A percentile compares a stretch with the other conserved stretches of the same genome.
Conservation (phyloP, 2,888 invertebrate genomes). For the Incurvaria masculella region DNA sequence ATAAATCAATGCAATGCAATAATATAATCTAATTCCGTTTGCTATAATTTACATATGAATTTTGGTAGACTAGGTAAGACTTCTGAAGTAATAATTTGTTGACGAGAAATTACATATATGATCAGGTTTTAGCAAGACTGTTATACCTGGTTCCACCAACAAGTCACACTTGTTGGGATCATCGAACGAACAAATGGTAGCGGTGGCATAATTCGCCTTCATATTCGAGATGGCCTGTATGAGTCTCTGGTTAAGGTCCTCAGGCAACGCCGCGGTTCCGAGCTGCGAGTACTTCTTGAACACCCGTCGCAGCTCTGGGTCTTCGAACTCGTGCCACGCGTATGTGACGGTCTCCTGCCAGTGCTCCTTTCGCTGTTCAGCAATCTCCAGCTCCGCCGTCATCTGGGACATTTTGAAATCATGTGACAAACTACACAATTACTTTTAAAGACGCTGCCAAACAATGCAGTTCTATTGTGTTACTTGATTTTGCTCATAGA, state of each 20-base stretch:
- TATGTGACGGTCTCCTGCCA: constrained; percentile 67
- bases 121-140: not conserved
- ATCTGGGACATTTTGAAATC: too few relatives aligned
- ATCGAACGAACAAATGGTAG: constrained; percentile 70
- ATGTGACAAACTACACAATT: not conserved
- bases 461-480: too few relatives aligned
- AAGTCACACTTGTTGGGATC: constrained; percentile 65
- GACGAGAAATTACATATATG: too few relatives aligned
- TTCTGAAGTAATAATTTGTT: too few relatives aligned
- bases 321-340: constrained; percentile 69
- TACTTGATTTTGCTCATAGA: too few relatives aligned
- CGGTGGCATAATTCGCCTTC: constrained; percentile 72
- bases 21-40: too few relatives aligned
- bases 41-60: too few relatives aligned
- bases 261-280: constrained; percentile 71
- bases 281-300: constrained; percentile 69
- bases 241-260: constrained; percentile 60
- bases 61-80: too few relatives aligned
- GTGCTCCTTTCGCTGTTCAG: constrained; percentile 58
- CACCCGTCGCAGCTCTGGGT: constrained; percentile 67
- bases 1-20: too few relatives aligned
- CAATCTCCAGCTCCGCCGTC: constrained; percentile 34
- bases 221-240: constrained; percentile 64
- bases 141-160: constrained; percentile 66
- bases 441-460: not conserved